Base-by-base conservation (phyloP, 2,797 vertebrate species). In the Acrocephalus scirpaceus region DNA sequence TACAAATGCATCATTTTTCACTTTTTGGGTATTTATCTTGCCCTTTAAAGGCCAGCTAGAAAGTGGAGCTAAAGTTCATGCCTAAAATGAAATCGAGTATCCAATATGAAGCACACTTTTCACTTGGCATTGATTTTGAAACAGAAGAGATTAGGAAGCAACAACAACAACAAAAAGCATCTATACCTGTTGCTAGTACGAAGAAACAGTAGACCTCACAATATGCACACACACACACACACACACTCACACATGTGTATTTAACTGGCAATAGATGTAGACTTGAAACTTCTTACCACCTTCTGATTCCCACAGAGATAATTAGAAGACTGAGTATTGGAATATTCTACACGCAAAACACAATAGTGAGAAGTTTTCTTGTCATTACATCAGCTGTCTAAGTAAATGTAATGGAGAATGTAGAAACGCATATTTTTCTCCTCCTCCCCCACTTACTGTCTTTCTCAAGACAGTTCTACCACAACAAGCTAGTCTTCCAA, bases 1-100 rank as follows among this genome's bases (percentile, higher is more conserved):
- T 79, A 95, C 57, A 92, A 90, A 96, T 92, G 48, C 53, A 92
- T 91, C n/a, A 64, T 95, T 96, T 96, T 95, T 95, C 80, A 88
- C 54, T 84, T 92, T 84, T 92, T 9, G 57, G 57, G 40, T 86
- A 94, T 94, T 92, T 95, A 64, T 79, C 60, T 92, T 96, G 89
- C 66, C 94, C 89, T 96, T 95, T 94, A 97, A 96, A 95, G 86
- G 92, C 85, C 95, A 95, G 12, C 32, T 90, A 85, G 66, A 81
- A 34, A 92, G 71, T 89, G 50, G n/a, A 94, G 64, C 27, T 94
- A 91, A 95, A 96, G 94, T 95, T 95, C 88, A 95, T 85, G 66
- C 36, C 32, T 87, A 50, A 81, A 92, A 85, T 80, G 66, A 95
- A 91, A 95, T 79, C 64, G 21, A 76, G 51, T 76, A 82, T 86